These are phyloP conservation scores for Rhingia rostrata DNA, from an alignment of 2,888 invertebrate genomes.

Conservation along the genomic window DNA sequence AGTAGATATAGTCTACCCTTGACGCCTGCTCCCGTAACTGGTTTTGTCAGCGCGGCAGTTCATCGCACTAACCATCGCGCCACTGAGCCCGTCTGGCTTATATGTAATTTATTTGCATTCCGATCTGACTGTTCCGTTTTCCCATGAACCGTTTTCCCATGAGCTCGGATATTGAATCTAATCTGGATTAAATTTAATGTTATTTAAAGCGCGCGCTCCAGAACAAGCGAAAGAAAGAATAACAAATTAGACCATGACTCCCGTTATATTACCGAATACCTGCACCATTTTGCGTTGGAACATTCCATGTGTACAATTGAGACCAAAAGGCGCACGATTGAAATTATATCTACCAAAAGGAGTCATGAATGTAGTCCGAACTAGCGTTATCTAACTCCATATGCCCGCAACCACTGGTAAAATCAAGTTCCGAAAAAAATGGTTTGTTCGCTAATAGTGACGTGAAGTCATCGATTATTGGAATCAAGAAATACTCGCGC, in stretches of 20 bases:
- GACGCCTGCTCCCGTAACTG: too few species aligned
- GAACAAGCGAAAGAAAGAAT: too few species aligned
- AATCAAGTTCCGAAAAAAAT: slow-evolving; percentile 60
- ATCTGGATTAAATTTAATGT: too few species aligned
- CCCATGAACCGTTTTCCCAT: too few species aligned
- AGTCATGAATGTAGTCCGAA: slow-evolving; percentile 72
- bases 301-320: slow-evolving; percentile 78
- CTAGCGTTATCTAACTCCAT: slow-evolving; percentile 52
- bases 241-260: slow-evolving; percentile 79
- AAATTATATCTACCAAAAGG: slow-evolving; percentile 75
- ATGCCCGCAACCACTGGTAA: slow-evolving; percentile 56
- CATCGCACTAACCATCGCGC: too few species aligned
- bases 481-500: slow-evolving; percentile 73
- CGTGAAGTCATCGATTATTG: slow-evolving; percentile 74
- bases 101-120: too few species aligned
- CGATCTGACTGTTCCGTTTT: too few species aligned
- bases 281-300: slow-evolving; percentile 78
- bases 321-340: slow-evolving; percentile 77
- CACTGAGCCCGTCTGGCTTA: too few species aligned
- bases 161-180: too few species aligned
- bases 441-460: slow-evolving; percentile 40
- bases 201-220: too few species aligned
- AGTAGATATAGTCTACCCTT: too few species aligned
- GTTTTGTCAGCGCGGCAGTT: too few species aligned
- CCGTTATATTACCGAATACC: slow-evolving; percentile 78